Conservation (phyloP, 2,797 vertebrate species). For the Trichosurus vulpecula region DNA sequence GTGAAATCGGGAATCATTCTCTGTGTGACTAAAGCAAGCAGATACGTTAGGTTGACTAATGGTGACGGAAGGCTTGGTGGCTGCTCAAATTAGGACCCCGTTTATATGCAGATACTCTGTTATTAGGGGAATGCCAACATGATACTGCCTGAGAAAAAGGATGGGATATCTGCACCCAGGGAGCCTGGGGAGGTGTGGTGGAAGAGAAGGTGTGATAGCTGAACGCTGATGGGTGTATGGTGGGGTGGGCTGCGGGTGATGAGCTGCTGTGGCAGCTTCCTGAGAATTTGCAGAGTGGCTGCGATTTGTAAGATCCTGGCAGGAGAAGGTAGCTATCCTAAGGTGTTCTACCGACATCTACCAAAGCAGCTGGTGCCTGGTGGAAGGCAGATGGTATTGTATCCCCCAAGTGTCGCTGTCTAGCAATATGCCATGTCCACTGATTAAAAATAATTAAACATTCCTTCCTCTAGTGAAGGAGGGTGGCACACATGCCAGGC, state of each 20-base stretch:
- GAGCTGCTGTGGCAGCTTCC: constrained; percentile 44
- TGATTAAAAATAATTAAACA: constrained; percentile 83
- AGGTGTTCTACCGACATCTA: constrained; percentile 73
- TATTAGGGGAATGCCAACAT: constrained; percentile 43
- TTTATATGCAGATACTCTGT: constrained; percentile 67
- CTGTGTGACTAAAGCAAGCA: constrained; percentile 59
- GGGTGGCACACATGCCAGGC: constrained; percentile 60
- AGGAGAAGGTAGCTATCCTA: constrained; percentile 67
- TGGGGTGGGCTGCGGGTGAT: not conserved
- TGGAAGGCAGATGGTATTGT: constrained; percentile 79
- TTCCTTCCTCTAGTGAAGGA: constrained; percentile 76
- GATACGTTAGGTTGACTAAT: constrained; percentile 68
- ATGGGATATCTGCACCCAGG: not conserved
- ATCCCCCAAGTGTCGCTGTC: constrained; percentile 78
- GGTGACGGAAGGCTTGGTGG: constrained; percentile 55
- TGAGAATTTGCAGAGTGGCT: constrained; percentile 60
- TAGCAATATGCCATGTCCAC: constrained; percentile 81
- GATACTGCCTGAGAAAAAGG: constrained; percentile 43
- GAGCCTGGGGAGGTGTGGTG: constrained; percentile 20
- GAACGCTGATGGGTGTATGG: not conserved
- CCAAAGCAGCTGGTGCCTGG: constrained; percentile 76
- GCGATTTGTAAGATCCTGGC: constrained; percentile 55
- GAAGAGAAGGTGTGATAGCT: constrained; percentile 38
- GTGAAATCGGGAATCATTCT: constrained; percentile 33
- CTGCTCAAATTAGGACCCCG: constrained; percentile 58